These are phyloP conservation scores for Chrysaora quinquecirrha DNA, from an alignment of 30 jellyfish, hydroid and myxozoan genomes.

Conservation along the genomic window DNA sequence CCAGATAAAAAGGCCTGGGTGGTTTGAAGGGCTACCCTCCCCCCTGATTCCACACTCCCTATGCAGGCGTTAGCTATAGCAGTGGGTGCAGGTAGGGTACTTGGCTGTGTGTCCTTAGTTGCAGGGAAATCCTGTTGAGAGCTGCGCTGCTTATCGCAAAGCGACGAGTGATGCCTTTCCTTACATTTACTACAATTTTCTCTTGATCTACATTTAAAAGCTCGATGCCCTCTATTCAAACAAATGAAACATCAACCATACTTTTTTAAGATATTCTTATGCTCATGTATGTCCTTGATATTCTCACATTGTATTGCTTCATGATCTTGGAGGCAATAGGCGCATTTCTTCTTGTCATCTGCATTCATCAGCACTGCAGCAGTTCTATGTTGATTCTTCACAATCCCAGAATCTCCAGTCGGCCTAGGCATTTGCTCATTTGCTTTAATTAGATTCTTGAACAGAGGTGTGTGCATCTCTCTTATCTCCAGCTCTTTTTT, in stretches of 20 bases:
- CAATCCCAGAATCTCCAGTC: not conserved
- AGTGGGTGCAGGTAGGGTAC: not conserved
- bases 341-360: not conserved
- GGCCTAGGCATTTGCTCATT: conserved; percentile 6
- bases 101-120: not conserved
- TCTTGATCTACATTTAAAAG: not conserved
- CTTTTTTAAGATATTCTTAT: not conserved
- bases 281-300: not conserved
- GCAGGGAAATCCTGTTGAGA: not conserved
- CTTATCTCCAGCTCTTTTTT: conserved; percentile 17
- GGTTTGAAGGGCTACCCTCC: not conserved
- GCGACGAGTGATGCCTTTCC: not conserved
- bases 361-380: not conserved
- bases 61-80: not conserved
- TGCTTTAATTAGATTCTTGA: conserved; percentile 6
- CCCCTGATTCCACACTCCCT: not conserved
- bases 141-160: not conserved
- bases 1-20: not conserved
- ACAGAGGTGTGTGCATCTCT: not conserved
- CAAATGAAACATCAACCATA: not conserved
- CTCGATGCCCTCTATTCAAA: too few species aligned
- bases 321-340: not conserved
- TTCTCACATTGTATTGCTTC: not conserved
- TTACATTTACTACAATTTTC: not conserved
- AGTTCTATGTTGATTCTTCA: not conserved